Conservation (phyloP, 2,113 vertebrate genomes). For the Sinocyclocheilus anophthalmus region DNA sequence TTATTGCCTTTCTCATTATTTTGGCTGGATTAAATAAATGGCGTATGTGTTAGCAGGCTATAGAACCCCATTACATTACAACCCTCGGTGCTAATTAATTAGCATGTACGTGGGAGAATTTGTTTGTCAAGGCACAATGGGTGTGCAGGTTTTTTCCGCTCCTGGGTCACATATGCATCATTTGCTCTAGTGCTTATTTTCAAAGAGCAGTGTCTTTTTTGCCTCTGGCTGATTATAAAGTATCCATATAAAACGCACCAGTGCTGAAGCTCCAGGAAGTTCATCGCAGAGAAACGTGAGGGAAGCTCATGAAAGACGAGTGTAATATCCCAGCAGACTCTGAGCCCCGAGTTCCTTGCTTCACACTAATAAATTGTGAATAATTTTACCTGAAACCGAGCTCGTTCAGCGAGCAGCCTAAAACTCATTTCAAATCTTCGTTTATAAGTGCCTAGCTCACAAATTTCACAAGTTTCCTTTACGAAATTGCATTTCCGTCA, state of each 20-base stretch:
- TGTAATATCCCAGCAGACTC: conserved; percentile 40
- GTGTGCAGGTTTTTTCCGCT: neutral
- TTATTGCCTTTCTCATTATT: conserved; percentile 43
- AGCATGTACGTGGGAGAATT: conserved; percentile 57
- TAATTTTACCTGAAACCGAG: conserved; percentile 14
- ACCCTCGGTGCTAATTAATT: conserved; percentile 66
- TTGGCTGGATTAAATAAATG: conserved; percentile 64
- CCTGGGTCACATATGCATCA: conserved; percentile 20
- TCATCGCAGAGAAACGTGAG: conserved; percentile 41
- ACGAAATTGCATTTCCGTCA: neutral
- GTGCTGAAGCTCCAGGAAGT: conserved; percentile 45
- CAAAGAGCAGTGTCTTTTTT: neutral
- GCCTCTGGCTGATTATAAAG: conserved; percentile 24
- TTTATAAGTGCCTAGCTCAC: conserved; percentile 8
- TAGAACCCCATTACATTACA: conserved; percentile 44
- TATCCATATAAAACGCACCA: conserved; percentile 17
- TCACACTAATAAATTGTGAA: conserved; percentile 37
- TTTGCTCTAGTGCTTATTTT: conserved; percentile 6
- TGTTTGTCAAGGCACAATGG: conserved; percentile 47
- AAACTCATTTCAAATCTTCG: conserved; percentile 22
- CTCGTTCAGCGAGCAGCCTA: neutral
- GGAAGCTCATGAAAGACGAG: conserved; percentile 36
- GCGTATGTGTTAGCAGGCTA: conserved; percentile 58
- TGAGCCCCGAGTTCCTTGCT: conserved; percentile 4
- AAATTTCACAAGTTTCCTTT: conserved; percentile 7